These are phyloP conservation scores for Stichodactyla mertensii DNA, from an alignment of 64 coral and sea anemone species.

Conservation along the genomic window DNA sequence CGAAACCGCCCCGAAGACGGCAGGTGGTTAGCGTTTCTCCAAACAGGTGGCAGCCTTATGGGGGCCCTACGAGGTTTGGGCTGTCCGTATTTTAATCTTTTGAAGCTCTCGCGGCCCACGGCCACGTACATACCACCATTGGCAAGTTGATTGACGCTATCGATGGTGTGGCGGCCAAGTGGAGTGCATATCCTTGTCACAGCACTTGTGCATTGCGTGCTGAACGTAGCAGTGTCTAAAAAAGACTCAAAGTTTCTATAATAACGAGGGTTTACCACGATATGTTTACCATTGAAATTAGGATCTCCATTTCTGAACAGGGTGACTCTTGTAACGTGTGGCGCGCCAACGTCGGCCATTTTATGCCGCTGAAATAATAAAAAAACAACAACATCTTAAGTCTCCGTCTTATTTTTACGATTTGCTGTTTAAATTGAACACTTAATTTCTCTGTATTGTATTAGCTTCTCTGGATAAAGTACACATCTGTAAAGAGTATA, in stretches of 20 bases:
- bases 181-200: constrained; percentile 73
- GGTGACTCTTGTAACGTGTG: constrained; percentile 44
- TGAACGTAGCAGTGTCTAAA: constrained; percentile 39
- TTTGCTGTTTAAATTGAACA: background rate
- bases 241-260: constrained; percentile 54
- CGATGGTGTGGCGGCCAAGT: constrained; percentile 36
- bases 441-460: background rate
- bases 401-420: too few species aligned
- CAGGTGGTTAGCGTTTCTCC: background rate
- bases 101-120: constrained; percentile 54
- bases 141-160: constrained; percentile 42
- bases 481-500: background rate
- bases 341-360: constrained; percentile 3
- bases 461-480: background rate
- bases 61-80: constrained; percentile 7
- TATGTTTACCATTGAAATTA: constrained; percentile 63
- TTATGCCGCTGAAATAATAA: background rate
- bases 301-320: constrained; percentile 74
- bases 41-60: constrained; percentile 17
- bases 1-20: constrained; percentile 30
- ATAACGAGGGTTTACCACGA: constrained; percentile 53
- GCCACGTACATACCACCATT: constrained; percentile 59
- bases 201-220: constrained; percentile 43
- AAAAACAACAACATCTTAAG: background rate
- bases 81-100: constrained; percentile 65